phyloP scores from a whole-genome alignment of 2,797 vertebrate genomes.

The Florisuga fusca region DNA sequence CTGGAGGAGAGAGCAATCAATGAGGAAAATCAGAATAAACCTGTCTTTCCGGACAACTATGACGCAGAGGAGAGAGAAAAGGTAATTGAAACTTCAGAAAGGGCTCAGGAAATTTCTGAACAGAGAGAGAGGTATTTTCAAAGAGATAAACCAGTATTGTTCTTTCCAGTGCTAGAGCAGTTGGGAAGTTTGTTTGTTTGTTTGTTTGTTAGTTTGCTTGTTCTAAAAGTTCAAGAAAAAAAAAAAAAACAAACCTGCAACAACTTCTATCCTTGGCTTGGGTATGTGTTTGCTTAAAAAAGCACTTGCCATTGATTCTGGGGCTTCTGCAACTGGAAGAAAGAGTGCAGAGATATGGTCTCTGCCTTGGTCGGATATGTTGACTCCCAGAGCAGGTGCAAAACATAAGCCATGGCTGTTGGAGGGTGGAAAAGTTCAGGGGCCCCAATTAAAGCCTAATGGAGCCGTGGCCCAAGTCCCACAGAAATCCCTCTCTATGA shows the following conservation, averaged over 20 bases:
- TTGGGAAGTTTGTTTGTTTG: neutral
- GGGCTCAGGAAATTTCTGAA: neutral
- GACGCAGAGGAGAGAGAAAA: constrained; percentile 91
- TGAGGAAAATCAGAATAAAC: constrained; percentile 85
- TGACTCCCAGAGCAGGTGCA: neutral
- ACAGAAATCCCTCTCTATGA: neutral
- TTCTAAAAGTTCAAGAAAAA: neutral
- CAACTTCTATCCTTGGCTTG: neutral
- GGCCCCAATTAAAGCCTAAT: no score
- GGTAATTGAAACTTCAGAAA: constrained; percentile 74
- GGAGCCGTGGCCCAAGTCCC: neutral
- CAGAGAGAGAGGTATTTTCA: neutral
- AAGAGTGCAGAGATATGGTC: neutral
- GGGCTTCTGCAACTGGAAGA: neutral
- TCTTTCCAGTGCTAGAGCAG: neutral
- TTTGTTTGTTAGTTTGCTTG: neutral
- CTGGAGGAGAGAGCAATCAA: constrained; percentile 92
- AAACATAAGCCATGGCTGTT: neutral
- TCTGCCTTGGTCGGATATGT: no score
- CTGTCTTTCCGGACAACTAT: constrained; percentile 85
- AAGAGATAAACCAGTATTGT: neutral
- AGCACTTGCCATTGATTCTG: neutral
- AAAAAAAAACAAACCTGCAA: neutral
- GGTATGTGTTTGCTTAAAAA: neutral
- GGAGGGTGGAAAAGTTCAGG: neutral